Base-by-base conservation (phyloP, 1,140 invertebrate species). In the Pentalonia nigronervosa region DNA sequence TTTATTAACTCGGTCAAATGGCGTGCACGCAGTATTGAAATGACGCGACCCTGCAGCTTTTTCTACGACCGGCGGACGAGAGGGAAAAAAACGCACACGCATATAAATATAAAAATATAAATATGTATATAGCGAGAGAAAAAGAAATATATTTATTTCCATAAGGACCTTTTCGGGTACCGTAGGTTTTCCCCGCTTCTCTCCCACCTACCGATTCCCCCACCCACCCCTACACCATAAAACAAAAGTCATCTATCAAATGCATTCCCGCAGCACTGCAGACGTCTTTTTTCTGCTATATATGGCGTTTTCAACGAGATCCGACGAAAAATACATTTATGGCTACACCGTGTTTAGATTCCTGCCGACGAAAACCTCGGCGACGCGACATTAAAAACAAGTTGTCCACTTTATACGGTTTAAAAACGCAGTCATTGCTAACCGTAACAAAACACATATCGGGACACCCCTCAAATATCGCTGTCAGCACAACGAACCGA, bases 141-240 rank as follows among this genome's bases (percentile, higher is more conserved):
- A 90, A 90, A 67, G 36, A 45, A 90, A 90, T 67, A 90, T 67
- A 90, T 90, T 90, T 90, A 90, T 90, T 90, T 90, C 36, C 36
- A 67, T 67, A 90, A 90, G 36, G 53, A 67, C 53, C 53, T 60
- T 67, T 60, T 90, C 6, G 89, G 89, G 25, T 67, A 60, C 60
- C 20, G n/a, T 36, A 25, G 48, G n/a, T 89, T 14, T 34, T 88
- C n/a, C 20, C 21, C n/a, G 23, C 21, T 8, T 34, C 14, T 11
- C 48, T 8, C 30, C 4, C 36, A 30, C 41, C 41, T n/a, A 23
- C 50, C 48, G n/a, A n/a, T n/a, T n/a, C n/a, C n/a, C n/a, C n/a
- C n/a, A n/a, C 41, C 47, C 21, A 45, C 9, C 23, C 36, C 1
- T 84, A 84, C 36, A 7, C 23, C 41, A 23, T 53, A 53, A 53